Percentiles rank a stretch among this genome's conserved stretches.
Evolutionary conservation across 1,140 invertebrate genomes (phyloP).

Genomic region (Hycleus phaleratus): DNA sequence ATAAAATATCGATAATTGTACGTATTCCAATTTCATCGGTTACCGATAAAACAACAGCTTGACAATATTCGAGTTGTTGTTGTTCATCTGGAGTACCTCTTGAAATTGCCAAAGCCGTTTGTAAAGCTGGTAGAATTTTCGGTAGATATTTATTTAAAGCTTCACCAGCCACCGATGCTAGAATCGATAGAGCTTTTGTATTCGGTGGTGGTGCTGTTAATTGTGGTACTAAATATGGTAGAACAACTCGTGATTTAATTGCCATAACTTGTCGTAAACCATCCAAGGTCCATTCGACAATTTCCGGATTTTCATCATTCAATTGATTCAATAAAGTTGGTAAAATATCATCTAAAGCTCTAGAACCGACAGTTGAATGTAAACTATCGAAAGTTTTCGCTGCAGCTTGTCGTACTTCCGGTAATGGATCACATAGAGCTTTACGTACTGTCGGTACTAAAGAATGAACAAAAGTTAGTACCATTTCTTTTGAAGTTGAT

Average conservation of each 20-base stretch:
- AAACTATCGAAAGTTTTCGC: slow-evolving; percentile 95
- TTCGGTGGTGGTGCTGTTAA: slow-evolving; percentile 81
- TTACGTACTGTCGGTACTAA: slow-evolving; percentile 94
- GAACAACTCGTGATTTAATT: slow-evolving; percentile 88
- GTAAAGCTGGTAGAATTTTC: slow-evolving; percentile 85
- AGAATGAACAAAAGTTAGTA: slow-evolving; percentile 87
- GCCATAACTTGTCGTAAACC: slow-evolving; percentile 94
- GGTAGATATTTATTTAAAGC: slow-evolving; percentile 84
- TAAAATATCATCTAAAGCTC: slow-evolving; percentile 96
- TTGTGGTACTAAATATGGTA: slow-evolving; percentile 94
- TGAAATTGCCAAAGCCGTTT: slow-evolving; percentile 63
- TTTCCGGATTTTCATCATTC: slow-evolving; percentile 62
- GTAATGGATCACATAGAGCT: slow-evolving; percentile 86
- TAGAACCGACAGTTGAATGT: slow-evolving; percentile 86
- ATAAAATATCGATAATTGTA: slow-evolving; percentile 83
- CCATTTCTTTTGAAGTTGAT: slow-evolving; percentile 92
- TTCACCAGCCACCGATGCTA: slow-evolving; percentile 89
- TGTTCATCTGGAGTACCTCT: slow-evolving; percentile 63
- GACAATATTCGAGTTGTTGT: slow-evolving; percentile 85
- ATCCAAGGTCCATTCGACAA: slow-evolving; percentile 83
- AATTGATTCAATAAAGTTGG: slow-evolving; percentile 81
- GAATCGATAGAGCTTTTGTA: slow-evolving; percentile 84
- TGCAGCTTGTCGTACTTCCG: slow-evolving; percentile 88
- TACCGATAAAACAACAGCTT: slow-evolving; percentile 85
- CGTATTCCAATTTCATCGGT: slow-evolving; percentile 79